phyloP scores from a whole-genome alignment of 2,113 vertebrate genomes.

The Uropsilus gracilis region DNA sequence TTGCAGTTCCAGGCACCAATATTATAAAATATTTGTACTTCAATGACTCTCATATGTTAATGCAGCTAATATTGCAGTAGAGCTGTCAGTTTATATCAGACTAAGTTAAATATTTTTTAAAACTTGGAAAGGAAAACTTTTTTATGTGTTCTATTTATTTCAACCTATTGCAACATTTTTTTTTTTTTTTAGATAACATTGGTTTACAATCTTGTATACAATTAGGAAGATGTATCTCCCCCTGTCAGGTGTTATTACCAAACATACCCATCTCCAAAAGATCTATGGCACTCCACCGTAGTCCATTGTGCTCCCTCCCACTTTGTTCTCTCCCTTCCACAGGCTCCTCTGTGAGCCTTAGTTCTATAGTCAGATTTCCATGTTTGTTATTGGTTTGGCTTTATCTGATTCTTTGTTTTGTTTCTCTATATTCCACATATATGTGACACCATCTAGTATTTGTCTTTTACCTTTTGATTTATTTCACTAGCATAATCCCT shows the following conservation, averaged over 20 bases:
- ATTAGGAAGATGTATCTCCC: no score
- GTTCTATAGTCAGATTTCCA: background rate
- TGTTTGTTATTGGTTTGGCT: background rate
- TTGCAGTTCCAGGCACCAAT: background rate
- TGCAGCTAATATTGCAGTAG: background rate
- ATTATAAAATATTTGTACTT: slow-evolving; percentile 26
- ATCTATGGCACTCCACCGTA: background rate
- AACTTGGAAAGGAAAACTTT: no score
- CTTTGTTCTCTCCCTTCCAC: no score
- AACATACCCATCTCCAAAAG: background rate
- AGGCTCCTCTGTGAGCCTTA: background rate
- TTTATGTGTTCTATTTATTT: no score
- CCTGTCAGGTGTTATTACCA: no score
- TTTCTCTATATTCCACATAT: background rate
- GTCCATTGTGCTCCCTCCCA: background rate
- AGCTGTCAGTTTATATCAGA: slow-evolving; percentile 37
- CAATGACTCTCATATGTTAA: background rate
- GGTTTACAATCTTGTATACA: no score
- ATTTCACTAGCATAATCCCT: background rate
- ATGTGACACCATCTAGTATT: background rate
- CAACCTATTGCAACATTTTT: no score
- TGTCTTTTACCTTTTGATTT: background rate
- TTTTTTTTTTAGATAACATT: no score
- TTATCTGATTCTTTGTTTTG: background rate
- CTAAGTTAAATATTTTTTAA: background rate